Percentiles rank a stretch among this genome's conserved stretches.
phyloP scores from a whole-genome alignment of 2,888 invertebrate species.

The Papilio protenor region DNA sequence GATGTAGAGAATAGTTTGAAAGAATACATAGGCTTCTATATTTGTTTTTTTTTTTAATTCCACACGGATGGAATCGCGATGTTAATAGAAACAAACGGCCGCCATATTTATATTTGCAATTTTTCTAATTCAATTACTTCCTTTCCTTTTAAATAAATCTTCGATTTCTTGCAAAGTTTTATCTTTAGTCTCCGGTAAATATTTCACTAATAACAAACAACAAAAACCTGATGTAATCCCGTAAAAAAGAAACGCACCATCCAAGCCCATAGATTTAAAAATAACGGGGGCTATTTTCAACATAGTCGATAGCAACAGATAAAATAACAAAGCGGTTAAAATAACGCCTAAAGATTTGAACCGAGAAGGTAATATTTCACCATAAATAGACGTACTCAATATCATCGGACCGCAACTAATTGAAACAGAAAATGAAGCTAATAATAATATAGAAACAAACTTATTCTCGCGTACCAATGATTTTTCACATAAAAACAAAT shows the following conservation, averaged over 20 bases:
- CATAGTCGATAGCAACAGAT: slow-evolving; percentile 51
- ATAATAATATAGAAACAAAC: slow-evolving; percentile 55
- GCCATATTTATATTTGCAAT: not conserved
- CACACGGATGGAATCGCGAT: too few relatives aligned
- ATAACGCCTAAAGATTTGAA: slow-evolving; percentile 51
- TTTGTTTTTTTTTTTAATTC: too few relatives aligned
- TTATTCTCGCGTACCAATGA: slow-evolving; percentile 49
- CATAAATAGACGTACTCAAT: slow-evolving; percentile 54
- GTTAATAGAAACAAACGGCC: too few relatives aligned
- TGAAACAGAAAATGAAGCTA: slow-evolving; percentile 55
- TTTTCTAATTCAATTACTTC: not conserved
- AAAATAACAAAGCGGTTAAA: slow-evolving; percentile 50
- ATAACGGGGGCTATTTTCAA: slow-evolving; percentile 56
- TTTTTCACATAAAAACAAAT: slow-evolving; percentile 47
- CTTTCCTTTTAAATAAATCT: slow-evolving; percentile 38
- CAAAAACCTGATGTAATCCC: slow-evolving; percentile 53
- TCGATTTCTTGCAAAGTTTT: slow-evolving; percentile 49
- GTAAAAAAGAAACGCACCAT: slow-evolving; percentile 57
- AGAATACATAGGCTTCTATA: too few relatives aligned
- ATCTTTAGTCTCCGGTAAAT: slow-evolving; percentile 62
- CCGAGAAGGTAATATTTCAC: slow-evolving; percentile 56
- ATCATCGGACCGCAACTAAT: slow-evolving; percentile 60
- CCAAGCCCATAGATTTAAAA: slow-evolving; percentile 51
- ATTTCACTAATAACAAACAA: slow-evolving; percentile 51
- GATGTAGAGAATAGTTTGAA: too few relatives aligned